phyloP scores from a whole-genome alignment of 2,888 invertebrate genomes.

The Pterostichus niger region DNA sequence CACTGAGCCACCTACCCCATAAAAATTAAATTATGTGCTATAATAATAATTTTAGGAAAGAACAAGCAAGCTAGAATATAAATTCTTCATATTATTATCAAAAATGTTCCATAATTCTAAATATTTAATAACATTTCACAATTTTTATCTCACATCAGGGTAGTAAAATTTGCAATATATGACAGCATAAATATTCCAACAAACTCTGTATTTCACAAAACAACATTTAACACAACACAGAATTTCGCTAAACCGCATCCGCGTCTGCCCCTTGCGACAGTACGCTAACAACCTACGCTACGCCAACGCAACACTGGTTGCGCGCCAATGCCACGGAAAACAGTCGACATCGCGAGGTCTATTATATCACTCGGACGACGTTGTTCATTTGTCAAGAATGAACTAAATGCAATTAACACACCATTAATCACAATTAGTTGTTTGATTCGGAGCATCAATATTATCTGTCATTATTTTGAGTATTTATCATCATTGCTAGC shows the following conservation, averaged over 20 bases:
- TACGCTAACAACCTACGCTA: too few relatives aligned
- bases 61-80: neutral
- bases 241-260: neutral
- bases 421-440: slow-evolving; percentile 46
- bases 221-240: neutral
- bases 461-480: slow-evolving; percentile 11
- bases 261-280: neutral
- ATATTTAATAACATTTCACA: slow-evolving; percentile 4
- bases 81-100: neutral
- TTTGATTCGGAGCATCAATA: slow-evolving; percentile 27
- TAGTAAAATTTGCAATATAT: slow-evolving; percentile 24
- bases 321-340: neutral
- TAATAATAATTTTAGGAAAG: neutral
- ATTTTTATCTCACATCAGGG: slow-evolving; percentile 9
- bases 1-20: too few relatives aligned
- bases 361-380: slow-evolving; percentile 8
- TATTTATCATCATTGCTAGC: slow-evolving; percentile 37
- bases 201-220: slow-evolving; percentile 5
- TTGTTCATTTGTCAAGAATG: slow-evolving; percentile 37
- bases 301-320: neutral
- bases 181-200: slow-evolving; percentile 17
- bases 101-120: neutral
- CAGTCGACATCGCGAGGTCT: neutral
- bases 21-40: neutral
- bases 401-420: slow-evolving; percentile 49